Evolutionary conservation across 2,113 vertebrate species (phyloP), one percentile per base, ranked within the genome.

Genomic region (Xiphorhynchus elegans): DNA sequence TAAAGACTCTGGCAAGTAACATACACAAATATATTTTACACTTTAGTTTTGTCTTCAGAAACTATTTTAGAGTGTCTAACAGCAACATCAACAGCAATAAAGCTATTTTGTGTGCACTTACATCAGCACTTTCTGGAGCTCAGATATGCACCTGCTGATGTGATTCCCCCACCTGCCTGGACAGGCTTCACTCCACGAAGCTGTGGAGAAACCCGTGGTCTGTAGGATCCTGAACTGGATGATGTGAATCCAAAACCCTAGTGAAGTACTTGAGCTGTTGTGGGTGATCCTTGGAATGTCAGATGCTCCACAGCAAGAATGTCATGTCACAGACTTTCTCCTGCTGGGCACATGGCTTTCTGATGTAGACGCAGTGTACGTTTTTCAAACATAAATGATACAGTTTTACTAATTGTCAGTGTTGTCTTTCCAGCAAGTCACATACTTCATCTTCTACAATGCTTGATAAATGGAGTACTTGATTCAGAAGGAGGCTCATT

Each of bases 91-190:
- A 25, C 4, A 50, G 29, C 2, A 42, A 26, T 77, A 35, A 62
- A 33, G 2, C 26, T 55, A 11, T 13, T 87, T n/a, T 52, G 12
- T 63, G 20, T 12, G 15, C 44, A 20, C 39, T 53, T n/a, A 16
- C 2, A 0, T 3, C 14, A 80, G 16, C 21, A 14, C 55, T 60
- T 21, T 35, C 2, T 7, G 2, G 35, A 12, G 29, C 59, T 37
- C 39, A 50, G 26, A 50, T 0, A 21, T 2, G 0, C 60, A 82
- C 56, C 84, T 73, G 47, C 11, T 11, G 49, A 52, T 78, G 52
- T 0, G 3, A 55, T 1, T 31, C 18, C 29, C 2, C 2, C 4
- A 11, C 3, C n/a, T 58, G 17, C 37, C 35, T 5, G 0, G 23
- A 19, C 14, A 13, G 35, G 15, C 40, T 52, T 55, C 59, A 13